Percentiles rank a stretch among this genome's conserved stretches.
phyloP scores from a whole-genome alignment of 2,113 vertebrate species.

The Cervus canadensis region DNA sequence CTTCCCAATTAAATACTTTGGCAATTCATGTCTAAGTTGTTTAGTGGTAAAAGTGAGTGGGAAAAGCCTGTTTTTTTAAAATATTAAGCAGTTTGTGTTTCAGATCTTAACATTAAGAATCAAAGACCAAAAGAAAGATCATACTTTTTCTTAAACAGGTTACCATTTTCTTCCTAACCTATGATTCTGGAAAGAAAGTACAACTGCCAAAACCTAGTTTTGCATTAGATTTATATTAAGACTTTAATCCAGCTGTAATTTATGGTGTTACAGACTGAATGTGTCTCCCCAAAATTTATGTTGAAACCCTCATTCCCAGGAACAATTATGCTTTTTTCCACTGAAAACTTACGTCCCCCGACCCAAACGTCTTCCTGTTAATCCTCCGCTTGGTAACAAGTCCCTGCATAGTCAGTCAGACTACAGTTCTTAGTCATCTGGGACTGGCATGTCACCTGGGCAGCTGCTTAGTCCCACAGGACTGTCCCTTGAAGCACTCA shows the following conservation, averaged over 20 bases:
- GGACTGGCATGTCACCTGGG: neutral
- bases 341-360: neutral
- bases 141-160: neutral
- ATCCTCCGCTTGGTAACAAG: neutral
- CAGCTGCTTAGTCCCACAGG: neutral
- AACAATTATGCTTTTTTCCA: neutral
- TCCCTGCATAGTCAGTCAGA: neutral
- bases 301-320: neutral
- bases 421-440: neutral
- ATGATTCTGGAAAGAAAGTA: neutral
- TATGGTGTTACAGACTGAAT: neutral
- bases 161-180: neutral
- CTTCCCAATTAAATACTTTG: neutral
- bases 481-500: neutral
- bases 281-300: neutral
- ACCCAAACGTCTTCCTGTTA: neutral
- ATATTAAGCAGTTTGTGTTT: neutral
- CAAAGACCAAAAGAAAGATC: neutral
- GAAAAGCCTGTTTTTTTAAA: neutral
- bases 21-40: neutral
- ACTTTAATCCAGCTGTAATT: neutral
- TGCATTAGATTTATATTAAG: neutral
- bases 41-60: neutral
- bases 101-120: neutral
- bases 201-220: neutral